Evolutionary conservation across 2,797 vertebrate genomes (phyloP).

Genomic region (Bovichtus variegatus): DNA sequence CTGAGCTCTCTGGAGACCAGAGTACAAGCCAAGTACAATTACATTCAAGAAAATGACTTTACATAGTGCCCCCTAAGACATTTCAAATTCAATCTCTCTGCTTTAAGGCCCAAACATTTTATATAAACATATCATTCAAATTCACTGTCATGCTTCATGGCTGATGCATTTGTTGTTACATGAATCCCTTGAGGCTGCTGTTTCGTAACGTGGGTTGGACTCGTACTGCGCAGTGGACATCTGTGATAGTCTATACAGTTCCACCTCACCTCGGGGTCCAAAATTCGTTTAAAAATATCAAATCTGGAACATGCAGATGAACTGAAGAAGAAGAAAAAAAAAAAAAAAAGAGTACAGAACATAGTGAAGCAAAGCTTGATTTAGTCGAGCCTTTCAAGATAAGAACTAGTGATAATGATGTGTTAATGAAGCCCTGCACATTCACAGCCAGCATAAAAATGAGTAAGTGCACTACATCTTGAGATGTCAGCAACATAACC

Average conservation of each 20-base stretch:
- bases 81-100: slow-evolving; percentile 44
- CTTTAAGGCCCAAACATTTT: slow-evolving; percentile 61
- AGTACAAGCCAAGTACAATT: slow-evolving; percentile 63
- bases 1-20: slow-evolving; percentile 58
- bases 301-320: slow-evolving; percentile 34
- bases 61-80: slow-evolving; percentile 56
- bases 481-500: not conserved
- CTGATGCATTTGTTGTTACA: slow-evolving; percentile 64
- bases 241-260: slow-evolving; percentile 51
- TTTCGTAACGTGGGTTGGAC: slow-evolving; percentile 46
- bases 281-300: slow-evolving; percentile 31
- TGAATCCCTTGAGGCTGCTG: slow-evolving; percentile 56
- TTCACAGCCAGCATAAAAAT: slow-evolving; percentile 5
- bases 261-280: slow-evolving; percentile 32
- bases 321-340: too few relatives aligned
- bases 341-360: slow-evolving; percentile 1
- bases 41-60: slow-evolving; percentile 64
- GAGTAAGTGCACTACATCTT: not conserved
- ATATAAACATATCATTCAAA: slow-evolving; percentile 69
- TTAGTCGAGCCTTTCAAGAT: slow-evolving; percentile 21
- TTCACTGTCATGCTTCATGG: slow-evolving; percentile 43
- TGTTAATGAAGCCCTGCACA: not conserved
- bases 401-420: slow-evolving; percentile 8
- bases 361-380: not conserved
- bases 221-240: slow-evolving; percentile 33